Evolutionary conservation across 2,797 vertebrate species (phyloP).

Genomic region (Staurois parvus): DNA sequence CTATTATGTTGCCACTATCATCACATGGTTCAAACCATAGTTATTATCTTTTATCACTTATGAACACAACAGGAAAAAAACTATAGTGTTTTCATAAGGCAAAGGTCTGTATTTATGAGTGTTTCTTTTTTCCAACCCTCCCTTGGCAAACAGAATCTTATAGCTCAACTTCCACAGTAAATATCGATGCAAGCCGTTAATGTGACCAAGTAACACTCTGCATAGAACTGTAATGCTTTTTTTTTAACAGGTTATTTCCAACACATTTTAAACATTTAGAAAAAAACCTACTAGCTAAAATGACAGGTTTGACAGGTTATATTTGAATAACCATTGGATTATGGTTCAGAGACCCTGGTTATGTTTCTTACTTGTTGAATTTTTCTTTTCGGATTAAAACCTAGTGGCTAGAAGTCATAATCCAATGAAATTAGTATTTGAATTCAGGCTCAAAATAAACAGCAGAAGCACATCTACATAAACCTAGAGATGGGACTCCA

Average conservation of each 20-base stretch:
- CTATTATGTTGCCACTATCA: background rate
- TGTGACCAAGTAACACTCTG: background rate
- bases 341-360: too few relatives aligned
- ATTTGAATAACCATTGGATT: too few relatives aligned
- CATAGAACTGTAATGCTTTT: background rate
- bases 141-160: slow-evolving; percentile 41
- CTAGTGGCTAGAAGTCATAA: too few relatives aligned
- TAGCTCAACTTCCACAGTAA: background rate
- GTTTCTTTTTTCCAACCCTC: background rate
- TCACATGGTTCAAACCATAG: background rate
- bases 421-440: too few relatives aligned
- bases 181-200: background rate
- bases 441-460: too few relatives aligned
- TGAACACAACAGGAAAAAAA: background rate
- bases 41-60: background rate
- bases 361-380: too few relatives aligned
- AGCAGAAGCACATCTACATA: too few relatives aligned
- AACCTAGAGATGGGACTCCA: too few relatives aligned
- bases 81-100: slow-evolving; percentile 15
- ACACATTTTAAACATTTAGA: background rate
- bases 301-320: too few relatives aligned
- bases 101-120: slow-evolving; percentile 31
- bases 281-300: background rate
- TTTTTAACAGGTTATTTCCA: background rate
- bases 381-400: too few relatives aligned